A percentile compares a stretch with the other conserved stretches of the same genome.
phyloP scores from a whole-genome alignment of 2,113 vertebrate genomes.

The Odocoileus hemionus region DNA sequence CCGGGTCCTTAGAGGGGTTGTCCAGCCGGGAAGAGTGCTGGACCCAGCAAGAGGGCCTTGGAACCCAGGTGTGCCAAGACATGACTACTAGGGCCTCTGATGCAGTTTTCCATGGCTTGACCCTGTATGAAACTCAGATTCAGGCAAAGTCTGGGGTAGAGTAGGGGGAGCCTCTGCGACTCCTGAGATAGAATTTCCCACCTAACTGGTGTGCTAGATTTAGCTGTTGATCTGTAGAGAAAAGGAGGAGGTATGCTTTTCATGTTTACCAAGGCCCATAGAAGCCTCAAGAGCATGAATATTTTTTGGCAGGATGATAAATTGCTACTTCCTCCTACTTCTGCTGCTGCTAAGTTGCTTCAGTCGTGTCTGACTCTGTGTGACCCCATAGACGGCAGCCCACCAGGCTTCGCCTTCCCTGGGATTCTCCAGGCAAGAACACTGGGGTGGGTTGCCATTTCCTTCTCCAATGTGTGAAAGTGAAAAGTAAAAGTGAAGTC shows the following conservation, averaged over 20 bases:
- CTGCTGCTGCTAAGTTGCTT: not conserved
- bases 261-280: not conserved
- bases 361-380: not conserved
- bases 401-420: not conserved
- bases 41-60: not conserved
- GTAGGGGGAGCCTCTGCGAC: fast-evolving
- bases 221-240: not conserved
- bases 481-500: not conserved
- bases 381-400: fast-evolving
- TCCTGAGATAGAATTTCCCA: too few species aligned
- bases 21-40: not conserved
- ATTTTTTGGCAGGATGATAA: not conserved
- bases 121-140: not conserved
- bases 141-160: not conserved
- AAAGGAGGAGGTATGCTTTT: not conserved
- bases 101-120: not conserved
- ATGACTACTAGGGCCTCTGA: not conserved
- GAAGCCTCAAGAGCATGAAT: not conserved
- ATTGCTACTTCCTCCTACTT: not conserved
- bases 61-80: fast-evolving
- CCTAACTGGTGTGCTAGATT: fast-evolving
- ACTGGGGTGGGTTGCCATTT: not conserved
- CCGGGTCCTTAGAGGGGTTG: not conserved
- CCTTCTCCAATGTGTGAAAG: not conserved
- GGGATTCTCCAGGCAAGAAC: not conserved